These are phyloP conservation scores for Acanthisitta chloris DNA, from an alignment of 2,113 vertebrate species.

Conservation along the genomic window DNA sequence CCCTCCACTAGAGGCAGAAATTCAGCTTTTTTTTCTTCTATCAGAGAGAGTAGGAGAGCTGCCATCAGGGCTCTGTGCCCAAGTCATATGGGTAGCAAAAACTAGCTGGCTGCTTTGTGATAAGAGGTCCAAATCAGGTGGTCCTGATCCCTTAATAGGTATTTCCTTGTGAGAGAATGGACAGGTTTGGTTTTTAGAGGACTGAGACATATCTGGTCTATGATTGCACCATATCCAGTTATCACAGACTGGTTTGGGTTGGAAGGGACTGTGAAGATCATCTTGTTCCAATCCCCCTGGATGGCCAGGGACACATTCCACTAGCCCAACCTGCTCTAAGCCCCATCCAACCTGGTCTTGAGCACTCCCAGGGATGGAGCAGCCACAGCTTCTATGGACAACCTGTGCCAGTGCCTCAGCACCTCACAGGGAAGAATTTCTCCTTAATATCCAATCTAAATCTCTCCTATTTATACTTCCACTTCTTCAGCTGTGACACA, in stretches of 20 bases:
- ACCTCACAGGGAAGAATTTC: background rate
- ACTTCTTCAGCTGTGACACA: background rate
- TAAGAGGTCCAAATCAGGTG: background rate
- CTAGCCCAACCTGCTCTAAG: fast-evolving
- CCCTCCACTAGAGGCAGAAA: slow-evolving; percentile 43
- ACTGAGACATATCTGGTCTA: fast-evolving
- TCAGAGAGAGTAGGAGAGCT: background rate
- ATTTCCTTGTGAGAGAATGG: background rate
- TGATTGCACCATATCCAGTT: fast-evolving
- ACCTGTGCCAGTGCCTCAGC: fast-evolving
- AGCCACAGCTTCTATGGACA: background rate
- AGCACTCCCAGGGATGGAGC: background rate
- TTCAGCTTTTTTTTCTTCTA: background rate
- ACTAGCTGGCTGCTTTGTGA: background rate
- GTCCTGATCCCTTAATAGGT: background rate
- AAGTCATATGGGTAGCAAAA: background rate
- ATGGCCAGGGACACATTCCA: background rate
- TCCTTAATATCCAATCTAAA: background rate
- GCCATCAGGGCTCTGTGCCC: background rate
- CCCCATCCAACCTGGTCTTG: fast-evolving
- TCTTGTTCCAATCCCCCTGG: background rate
- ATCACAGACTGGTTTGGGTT: background rate
- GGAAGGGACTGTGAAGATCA: background rate
- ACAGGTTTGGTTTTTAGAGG: background rate
- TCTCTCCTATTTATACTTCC: no score